Evolutionary conservation across 2,797 vertebrate genomes (phyloP).

Genomic region (Esox lucius): DNA sequence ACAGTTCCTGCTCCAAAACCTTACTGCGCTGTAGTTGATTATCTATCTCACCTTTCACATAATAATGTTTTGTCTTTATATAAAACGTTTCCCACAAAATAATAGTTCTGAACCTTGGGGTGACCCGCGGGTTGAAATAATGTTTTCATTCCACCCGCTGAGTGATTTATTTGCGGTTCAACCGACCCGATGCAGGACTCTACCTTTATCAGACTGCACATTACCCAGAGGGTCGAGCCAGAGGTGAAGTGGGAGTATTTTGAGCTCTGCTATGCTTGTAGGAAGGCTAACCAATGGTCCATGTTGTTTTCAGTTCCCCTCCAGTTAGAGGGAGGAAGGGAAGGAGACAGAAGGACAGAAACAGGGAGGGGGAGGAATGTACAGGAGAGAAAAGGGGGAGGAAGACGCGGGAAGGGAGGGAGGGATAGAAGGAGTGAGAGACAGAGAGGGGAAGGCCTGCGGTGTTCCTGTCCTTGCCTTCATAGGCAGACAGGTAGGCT

Average conservation of each 20-base stretch:
- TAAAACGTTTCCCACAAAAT: no score
- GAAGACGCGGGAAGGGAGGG: neutral
- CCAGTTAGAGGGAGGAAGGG: conserved; percentile 36
- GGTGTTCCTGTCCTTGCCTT: conserved; percentile 70
- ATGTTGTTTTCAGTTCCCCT: conserved; percentile 54
- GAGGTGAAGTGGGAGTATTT: conserved; percentile 65
- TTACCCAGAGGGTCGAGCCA: conserved; percentile 54
- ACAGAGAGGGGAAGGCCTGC: conserved; percentile 35
- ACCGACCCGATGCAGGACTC: conserved; percentile 38
- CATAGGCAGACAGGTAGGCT: conserved; percentile 54
- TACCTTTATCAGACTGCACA: conserved; percentile 54
- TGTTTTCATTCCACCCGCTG: neutral
- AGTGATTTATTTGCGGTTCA: conserved; percentile 50
- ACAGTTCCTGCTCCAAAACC: no score
- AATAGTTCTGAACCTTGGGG: no score
- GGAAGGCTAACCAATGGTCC: conserved; percentile 60
- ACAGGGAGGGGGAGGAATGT: conserved; percentile 35
- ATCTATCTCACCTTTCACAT: no score
- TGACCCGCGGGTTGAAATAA: no score
- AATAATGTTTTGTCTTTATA: no score
- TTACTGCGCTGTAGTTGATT: no score
- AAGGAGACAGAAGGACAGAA: conserved; percentile 19
- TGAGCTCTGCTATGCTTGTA: conserved; percentile 60
- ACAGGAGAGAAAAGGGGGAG: conserved; percentile 23
- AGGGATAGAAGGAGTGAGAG: neutral